Percentiles rank a stretch among this genome's conserved stretches.
Conservation (phyloP, 2,888 invertebrate genomes). For the Drosophila diplacantha region DNA sequence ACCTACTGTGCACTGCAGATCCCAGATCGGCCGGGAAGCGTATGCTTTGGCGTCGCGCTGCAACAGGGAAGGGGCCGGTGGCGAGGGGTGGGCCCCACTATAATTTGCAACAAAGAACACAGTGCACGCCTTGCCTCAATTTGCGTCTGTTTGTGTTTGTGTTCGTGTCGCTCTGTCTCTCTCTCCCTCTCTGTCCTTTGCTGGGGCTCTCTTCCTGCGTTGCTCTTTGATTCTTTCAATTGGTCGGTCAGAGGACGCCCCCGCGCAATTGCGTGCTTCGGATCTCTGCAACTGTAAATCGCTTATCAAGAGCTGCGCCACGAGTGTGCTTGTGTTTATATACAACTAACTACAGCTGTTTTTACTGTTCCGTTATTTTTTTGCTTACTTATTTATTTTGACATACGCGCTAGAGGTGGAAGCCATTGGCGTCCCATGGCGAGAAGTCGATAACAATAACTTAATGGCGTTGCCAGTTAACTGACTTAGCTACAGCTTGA, state of each 20-base stretch:
- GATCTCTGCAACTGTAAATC: constrained; percentile 26
- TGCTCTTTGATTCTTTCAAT: constrained; percentile 22
- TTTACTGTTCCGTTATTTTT: neutral
- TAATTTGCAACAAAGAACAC: constrained; percentile 43
- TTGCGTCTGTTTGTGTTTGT: constrained; percentile 8
- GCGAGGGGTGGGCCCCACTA: constrained; percentile 14
- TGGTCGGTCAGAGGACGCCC: constrained; percentile 3
- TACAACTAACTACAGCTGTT: constrained; percentile 33
- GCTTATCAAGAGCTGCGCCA: constrained; percentile 14
- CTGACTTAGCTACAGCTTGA: neutral
- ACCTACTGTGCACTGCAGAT: constrained; percentile 50
- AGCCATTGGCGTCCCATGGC: constrained; percentile 9
- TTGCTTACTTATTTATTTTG: constrained; percentile 12
- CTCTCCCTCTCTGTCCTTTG: neutral
- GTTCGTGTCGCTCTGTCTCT: constrained; percentile 13
- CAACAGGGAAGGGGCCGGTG: neutral
- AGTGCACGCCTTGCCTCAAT: constrained; percentile 21
- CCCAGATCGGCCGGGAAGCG: constrained; percentile 12
- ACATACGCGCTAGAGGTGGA: constrained; percentile 16
- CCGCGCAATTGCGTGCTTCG: constrained; percentile 29
- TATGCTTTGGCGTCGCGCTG: constrained; percentile 6
- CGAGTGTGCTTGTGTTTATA: constrained; percentile 15
- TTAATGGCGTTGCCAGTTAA: constrained; percentile 14
- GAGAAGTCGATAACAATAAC: constrained; percentile 1
- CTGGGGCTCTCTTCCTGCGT: constrained; percentile 6